A percentile compares a stretch with the other conserved stretches of the same genome.
Conservation (phyloP, 2,888 invertebrate genomes). For the Operophtera brumata region DNA sequence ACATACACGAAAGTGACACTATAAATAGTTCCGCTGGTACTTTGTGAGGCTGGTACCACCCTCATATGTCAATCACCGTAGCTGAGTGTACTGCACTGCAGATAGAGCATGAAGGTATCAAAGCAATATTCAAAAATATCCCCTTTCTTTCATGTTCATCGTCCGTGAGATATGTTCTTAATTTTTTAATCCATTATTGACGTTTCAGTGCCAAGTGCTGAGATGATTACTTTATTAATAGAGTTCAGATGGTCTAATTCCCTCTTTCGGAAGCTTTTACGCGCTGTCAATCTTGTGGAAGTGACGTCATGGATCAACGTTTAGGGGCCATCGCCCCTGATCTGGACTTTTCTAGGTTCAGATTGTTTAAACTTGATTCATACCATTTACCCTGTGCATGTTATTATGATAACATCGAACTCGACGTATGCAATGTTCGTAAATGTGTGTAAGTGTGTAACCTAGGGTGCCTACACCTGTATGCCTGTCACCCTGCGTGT, state of each 20-base stretch:
- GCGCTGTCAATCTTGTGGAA: slow-evolving; percentile 23
- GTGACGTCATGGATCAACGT: slow-evolving; percentile 41
- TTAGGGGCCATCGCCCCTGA: slow-evolving; percentile 33
- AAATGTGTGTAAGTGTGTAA: too few species aligned
- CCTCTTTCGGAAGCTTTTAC: slow-evolving; percentile 18
- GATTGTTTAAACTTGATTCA: too few species aligned
- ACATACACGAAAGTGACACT: too few species aligned
- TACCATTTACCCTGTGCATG: too few species aligned
- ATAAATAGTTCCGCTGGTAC: too few species aligned
- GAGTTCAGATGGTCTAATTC: slow-evolving; percentile 16
- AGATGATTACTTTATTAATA: slow-evolving; percentile 24
- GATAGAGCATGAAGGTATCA: slow-evolving; percentile 5
- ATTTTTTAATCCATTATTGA: slow-evolving; percentile 24
- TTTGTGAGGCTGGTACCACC: too few species aligned
- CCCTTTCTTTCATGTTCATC: slow-evolving; percentile 14
- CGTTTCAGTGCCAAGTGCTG: slow-evolving; percentile 23
- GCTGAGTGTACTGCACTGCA: neutral
- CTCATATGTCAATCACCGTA: too few species aligned
- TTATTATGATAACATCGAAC: too few species aligned
- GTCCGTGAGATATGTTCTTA: slow-evolving; percentile 14
- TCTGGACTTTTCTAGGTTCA: slow-evolving; percentile 25
- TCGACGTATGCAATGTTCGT: too few species aligned
- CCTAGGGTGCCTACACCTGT: too few species aligned
- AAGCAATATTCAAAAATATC: slow-evolving; percentile 7
- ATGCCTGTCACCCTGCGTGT: too few species aligned